Base-by-base conservation (phyloP, 2,888 invertebrate genomes). In the Oscheius sp. region DNA sequence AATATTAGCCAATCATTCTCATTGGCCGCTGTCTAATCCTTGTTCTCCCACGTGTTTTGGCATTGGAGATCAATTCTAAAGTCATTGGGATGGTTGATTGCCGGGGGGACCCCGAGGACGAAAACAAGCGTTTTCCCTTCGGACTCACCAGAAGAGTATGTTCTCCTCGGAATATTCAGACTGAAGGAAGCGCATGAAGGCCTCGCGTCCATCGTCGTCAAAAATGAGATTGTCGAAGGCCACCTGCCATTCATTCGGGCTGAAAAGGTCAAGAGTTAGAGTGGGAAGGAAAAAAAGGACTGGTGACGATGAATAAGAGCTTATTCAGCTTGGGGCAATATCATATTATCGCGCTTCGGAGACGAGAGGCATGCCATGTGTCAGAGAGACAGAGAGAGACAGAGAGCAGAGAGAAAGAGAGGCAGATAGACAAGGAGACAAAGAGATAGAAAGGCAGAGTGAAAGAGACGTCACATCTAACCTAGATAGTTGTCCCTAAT, bases 141-240 rank as follows among this genome's bases (percentile, higher is more conserved):
- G n/a, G 53, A 83, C 86, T 78, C 75, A 87, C 87, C 87, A 88
- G 76, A 88, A 88, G 9, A 88, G 76, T 42, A 88, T 88, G 77
- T 88, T 88, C 78, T 88, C 88, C 71, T 88, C 88, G 42, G 83
- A 83, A 77, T 88, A 88, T 73, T 88, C 88, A 37, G 85, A 83
- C 75, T 88, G 86, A 47, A 88, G 79, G 76, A 88, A 88, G 65
- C 87, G 86, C 50, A 86, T 85, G 81, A 88, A 88, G 63, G 85
- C 86, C 21, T 86, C 84, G 21, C 84, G 84, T 2, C 85, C 86
- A 57, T 77, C 86, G 62, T 80, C 78, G 62, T 82, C 82, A 72
- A 72, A 79, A 74, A 83, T 83, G 42, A 83, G 79, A 62, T 83
- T 81, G 66, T 85, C 82, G 68, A 85, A 85, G 33, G 85, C 83